Base-by-base conservation (phyloP, 2,113 vertebrate species). In the Pygoscelis adeliae region DNA sequence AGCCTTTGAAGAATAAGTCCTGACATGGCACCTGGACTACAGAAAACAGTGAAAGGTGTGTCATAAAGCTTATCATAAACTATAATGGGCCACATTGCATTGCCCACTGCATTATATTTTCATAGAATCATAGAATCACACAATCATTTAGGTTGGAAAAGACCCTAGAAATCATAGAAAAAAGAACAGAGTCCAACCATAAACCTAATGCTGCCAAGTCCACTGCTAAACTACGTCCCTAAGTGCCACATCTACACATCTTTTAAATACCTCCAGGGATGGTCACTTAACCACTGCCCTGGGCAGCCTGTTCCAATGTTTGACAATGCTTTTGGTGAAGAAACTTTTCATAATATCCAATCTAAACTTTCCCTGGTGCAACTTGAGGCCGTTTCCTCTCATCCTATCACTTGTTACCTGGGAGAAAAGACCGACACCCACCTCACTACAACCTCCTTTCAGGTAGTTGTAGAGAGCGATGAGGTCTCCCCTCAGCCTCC, bases 181-280 rank as follows among this genome's bases (percentile, higher is more conserved):
- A 46, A 20, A 53, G 20, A 47, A 25, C 12, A 0, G 2, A 36
- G 11, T 67, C 44, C 44, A 66, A 36, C n/a, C 0, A 2, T 66
- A 32, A 73, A 50, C 14, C 17, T 36, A 36, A 26, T 4, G 27
- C 22, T 34, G 4, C 11, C n/a, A 73, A 73, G 36, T 50, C 19
- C 17, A 32, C 11, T 34, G 46, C 32, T 46, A 53, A 62, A 70
- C 27, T 20, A 8, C 15, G 12, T 80, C 8, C 6, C 19, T 20
- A 49, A 47, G 6, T 0, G 1, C 10, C 25, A 40, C 13, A 34
- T 44, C 53, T 69, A 69, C 11, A 15, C 0, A 1, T 20, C 15
- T n/a, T 52, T 55, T 46, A 65, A 65, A 85, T 32, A 38, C 3
- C 34, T 55, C 6, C 36, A 42, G 16, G 26, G 20, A 10, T 46